Percentiles rank a stretch among this genome's conserved stretches.
Conservation (phyloP, 2,113 vertebrate genomes). For the Sylvia atricapilla region DNA sequence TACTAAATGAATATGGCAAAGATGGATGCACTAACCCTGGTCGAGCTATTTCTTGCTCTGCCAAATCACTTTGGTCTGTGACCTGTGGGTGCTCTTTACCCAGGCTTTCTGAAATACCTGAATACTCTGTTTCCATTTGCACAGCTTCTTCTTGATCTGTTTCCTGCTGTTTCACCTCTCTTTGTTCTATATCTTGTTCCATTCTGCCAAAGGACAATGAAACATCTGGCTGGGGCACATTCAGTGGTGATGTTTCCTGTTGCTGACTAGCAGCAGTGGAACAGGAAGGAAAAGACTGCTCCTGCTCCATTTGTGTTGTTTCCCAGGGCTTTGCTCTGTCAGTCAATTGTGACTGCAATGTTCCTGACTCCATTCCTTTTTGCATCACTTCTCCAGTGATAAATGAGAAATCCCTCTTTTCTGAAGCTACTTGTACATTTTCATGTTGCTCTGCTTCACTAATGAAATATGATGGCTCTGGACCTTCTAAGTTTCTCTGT, state of each 20-base stretch:
- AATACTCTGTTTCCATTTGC: background rate
- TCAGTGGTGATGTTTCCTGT: background rate
- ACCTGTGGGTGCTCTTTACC: background rate
- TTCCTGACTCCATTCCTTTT: background rate
- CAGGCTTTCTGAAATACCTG: background rate
- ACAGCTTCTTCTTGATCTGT: background rate
- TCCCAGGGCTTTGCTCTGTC: background rate
- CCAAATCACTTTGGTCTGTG: background rate
- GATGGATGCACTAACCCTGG: background rate
- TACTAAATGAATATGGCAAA: background rate
- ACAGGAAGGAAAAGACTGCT: background rate
- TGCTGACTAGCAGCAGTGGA: background rate
- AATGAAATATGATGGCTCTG: background rate
- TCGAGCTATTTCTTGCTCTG: background rate
- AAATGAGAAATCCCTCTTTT: background rate
- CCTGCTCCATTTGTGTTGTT: background rate
- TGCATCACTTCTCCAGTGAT: background rate
- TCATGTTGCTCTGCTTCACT: background rate
- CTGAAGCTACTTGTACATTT: background rate
- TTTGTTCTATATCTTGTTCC: background rate
- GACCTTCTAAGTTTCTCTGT: background rate
- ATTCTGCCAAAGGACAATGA: background rate
- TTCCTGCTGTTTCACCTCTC: background rate
- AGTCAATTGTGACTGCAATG: fast-evolving
- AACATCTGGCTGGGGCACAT: background rate